Conservation (phyloP, 2,113 vertebrate species). For the Sceloporus tristichus region DNA sequence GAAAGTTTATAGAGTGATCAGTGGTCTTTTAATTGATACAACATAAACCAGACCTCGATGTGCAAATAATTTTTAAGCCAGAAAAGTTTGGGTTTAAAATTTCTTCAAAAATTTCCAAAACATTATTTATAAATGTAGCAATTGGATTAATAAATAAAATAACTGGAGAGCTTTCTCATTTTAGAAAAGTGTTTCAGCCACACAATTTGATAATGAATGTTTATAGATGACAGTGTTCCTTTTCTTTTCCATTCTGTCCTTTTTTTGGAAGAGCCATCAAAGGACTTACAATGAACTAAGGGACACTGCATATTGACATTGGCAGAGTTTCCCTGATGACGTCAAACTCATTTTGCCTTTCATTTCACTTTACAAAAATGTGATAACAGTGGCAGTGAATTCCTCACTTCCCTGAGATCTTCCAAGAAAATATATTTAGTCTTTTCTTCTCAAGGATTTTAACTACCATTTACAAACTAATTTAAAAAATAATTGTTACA, state of each 20-base stretch:
- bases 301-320: neutral
- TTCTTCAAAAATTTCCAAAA: no score
- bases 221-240: neutral
- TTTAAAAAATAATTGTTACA: neutral
- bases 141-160: no score
- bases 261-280: no score
- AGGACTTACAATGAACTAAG: no score
- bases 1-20: neutral
- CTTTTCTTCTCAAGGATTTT: neutral
- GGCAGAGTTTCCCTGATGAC: neutral
- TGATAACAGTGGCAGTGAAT: neutral
- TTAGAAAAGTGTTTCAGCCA: no score
- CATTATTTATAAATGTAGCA: no score
- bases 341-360: neutral
- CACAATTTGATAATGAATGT: neutral
- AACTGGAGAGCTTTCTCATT: no score
- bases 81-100: neutral
- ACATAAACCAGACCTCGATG: neutral
- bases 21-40: neutral
- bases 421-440: neutral
- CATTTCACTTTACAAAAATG: neutral
- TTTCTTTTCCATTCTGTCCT: neutral
- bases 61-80: neutral
- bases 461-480: neutral
- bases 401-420: neutral